These are phyloP conservation scores for Nanorana parkeri DNA, from an alignment of 2,113 vertebrate genomes.

Conservation along the genomic window DNA sequence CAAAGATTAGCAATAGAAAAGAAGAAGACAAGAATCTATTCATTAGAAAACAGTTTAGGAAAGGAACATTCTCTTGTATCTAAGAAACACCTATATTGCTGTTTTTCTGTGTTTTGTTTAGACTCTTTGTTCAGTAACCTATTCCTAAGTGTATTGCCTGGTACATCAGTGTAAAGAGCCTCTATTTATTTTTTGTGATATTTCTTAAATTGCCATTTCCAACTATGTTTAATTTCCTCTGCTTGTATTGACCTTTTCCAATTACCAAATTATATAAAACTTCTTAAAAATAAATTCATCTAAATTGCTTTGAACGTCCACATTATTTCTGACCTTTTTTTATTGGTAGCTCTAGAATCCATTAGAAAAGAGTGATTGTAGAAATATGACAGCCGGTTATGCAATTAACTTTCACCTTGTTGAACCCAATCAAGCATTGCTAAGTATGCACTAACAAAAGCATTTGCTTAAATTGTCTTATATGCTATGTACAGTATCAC, in stretches of 20 bases:
- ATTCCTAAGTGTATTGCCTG: not conserved
- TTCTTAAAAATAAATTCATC: slow-evolving; percentile 44
- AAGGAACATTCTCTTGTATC: too few relatives aligned
- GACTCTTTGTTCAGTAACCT: not conserved
- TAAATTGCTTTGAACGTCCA: slow-evolving; percentile 25
- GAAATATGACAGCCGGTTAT: slow-evolving; percentile 10
- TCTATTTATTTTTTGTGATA: slow-evolving; percentile 21
- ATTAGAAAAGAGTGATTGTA: slow-evolving; percentile 28
- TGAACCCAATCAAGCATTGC: slow-evolving; percentile 11
- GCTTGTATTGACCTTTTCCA: slow-evolving; percentile 32
- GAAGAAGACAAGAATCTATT: too few relatives aligned
- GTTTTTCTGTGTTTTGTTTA: not conserved
- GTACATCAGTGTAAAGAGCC: not conserved
- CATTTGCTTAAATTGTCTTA: too few relatives aligned
- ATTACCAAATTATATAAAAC: slow-evolving; percentile 27
- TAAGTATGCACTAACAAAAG: slow-evolving; percentile 13
- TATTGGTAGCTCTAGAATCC: slow-evolving; percentile 23
- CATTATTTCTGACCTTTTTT: slow-evolving; percentile 25
- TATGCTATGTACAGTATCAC: too few relatives aligned
- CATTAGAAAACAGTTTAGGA: too few relatives aligned
- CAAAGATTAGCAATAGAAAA: too few relatives aligned
- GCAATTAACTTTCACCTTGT: slow-evolving; percentile 31
- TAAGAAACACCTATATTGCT: not conserved
- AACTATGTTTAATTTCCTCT: slow-evolving; percentile 23
- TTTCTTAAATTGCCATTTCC: slow-evolving; percentile 30